Evolutionary conservation across 2,888 invertebrate species (phyloP).

Genomic region (Abrostola tripartita): DNA sequence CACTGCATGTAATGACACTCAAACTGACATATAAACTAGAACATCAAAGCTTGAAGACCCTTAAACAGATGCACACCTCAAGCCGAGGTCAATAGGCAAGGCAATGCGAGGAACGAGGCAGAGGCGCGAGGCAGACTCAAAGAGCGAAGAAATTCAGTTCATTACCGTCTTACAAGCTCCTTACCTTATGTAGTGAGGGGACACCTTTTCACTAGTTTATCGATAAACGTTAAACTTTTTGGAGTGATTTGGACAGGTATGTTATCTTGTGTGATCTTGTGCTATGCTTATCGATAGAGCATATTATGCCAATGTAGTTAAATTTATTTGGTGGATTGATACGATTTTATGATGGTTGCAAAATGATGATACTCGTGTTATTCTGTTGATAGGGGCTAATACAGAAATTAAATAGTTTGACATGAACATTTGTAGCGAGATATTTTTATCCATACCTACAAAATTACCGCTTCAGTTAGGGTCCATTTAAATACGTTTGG

Average conservation of each 20-base stretch:
- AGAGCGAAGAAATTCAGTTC: slow-evolving; percentile 79
- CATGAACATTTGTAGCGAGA: background rate
- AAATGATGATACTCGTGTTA: no score
- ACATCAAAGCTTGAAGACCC: background rate
- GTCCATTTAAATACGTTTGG: slow-evolving; percentile 16
- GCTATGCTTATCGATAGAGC: no score
- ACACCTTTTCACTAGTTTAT: slow-evolving; percentile 21
- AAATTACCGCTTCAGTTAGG: slow-evolving; percentile 28
- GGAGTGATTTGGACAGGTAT: background rate
- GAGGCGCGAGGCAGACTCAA: slow-evolving; percentile 68
- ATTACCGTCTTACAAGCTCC: slow-evolving; percentile 82
- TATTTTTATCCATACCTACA: background rate
- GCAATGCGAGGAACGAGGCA: slow-evolving; percentile 29
- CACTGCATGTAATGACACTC: slow-evolving; percentile 5
- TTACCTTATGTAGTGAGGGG: slow-evolving; percentile 60
- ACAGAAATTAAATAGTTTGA: background rate
- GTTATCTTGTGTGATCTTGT: background rate
- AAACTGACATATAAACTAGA: slow-evolving; percentile 25
- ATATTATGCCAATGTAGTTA: no score
- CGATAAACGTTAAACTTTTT: slow-evolving; percentile 34
- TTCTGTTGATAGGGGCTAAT: no score
- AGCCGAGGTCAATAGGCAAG: slow-evolving; percentile 56
- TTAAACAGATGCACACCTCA: slow-evolving; percentile 58
- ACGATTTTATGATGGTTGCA: no score
- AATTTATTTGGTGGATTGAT: no score